These are phyloP conservation scores for Palaemon carinicauda DNA, from an alignment of 1,140 invertebrate species.

Conservation along the genomic window DNA sequence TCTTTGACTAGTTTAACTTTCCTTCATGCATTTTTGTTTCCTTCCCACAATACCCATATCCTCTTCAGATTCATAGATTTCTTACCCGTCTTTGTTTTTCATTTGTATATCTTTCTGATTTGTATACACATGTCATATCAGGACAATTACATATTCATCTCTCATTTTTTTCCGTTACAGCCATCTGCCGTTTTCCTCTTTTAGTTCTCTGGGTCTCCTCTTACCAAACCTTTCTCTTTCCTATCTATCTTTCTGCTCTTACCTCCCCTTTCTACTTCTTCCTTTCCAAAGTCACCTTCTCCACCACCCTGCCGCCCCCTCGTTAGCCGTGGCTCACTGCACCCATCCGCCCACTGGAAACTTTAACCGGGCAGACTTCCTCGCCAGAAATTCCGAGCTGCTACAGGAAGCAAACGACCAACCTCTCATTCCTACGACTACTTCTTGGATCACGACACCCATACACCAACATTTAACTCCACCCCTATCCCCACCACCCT, in stretches of 20 bases:
- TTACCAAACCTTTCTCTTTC: no score
- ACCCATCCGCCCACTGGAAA: neutral
- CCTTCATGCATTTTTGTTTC: neutral
- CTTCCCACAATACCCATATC: neutral
- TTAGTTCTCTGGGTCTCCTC: no score
- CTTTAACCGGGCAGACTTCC: neutral
- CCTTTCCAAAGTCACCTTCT: no score
- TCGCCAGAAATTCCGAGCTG: neutral
- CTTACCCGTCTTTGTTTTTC: neutral
- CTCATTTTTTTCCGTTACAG: no score
- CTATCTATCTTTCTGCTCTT: no score
- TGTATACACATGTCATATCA: no score
- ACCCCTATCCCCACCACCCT: neutral
- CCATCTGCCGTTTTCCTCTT: neutral
- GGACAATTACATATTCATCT: no score
- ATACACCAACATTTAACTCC: neutral
- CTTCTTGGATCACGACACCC: neutral
- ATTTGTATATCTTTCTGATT: neutral
- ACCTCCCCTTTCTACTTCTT: no score
- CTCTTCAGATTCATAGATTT: neutral
- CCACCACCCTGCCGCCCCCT: neutral
- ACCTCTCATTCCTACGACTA: neutral
- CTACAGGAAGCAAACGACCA: neutral
- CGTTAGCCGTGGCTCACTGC: neutral
- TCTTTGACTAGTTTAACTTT: neutral